Evolutionary conservation across 2,888 invertebrate genomes (phyloP).

Genomic region (Salticus scenicus): DNA sequence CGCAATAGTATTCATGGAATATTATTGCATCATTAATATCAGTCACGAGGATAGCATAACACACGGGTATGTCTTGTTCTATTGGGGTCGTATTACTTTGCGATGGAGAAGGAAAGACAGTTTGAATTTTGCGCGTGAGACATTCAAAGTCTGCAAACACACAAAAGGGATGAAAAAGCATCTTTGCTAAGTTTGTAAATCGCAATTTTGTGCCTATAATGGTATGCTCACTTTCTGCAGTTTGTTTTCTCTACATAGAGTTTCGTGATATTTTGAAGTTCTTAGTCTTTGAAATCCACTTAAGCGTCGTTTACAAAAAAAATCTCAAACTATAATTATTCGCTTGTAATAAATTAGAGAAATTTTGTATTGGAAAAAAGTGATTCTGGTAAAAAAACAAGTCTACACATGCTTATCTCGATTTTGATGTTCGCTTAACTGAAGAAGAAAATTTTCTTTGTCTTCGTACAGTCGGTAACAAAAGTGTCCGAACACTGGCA

Average conservation of each 20-base stretch:
- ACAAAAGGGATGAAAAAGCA: neutral
- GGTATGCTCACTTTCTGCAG: constrained; percentile 4
- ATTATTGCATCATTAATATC: neutral
- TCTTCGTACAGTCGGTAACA: no score
- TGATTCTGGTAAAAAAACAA: neutral
- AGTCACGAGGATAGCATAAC: constrained; percentile 15
- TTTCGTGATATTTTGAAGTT: neutral
- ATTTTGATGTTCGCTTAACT: no score
- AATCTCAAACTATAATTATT: neutral
- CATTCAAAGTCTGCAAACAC: constrained; percentile 26
- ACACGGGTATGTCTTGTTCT: constrained; percentile 6
- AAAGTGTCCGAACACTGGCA: no score
- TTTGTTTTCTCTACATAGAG: neutral
- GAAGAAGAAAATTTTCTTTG: no score
- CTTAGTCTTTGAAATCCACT: neutral
- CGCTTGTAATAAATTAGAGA: constrained; percentile 15
- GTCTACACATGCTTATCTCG: no score
- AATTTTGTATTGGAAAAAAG: constrained; percentile 25
- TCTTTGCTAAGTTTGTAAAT: constrained; percentile 22
- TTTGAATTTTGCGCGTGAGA: constrained; percentile 10
- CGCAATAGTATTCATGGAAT: neutral
- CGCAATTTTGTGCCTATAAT: neutral
- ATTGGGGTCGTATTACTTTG: neutral
- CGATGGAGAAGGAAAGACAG: neutral
- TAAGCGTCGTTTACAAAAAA: constrained; percentile 19